Evolutionary conservation across 2,113 vertebrate species (phyloP).

Genomic region (Triplophysa rosa): DNA sequence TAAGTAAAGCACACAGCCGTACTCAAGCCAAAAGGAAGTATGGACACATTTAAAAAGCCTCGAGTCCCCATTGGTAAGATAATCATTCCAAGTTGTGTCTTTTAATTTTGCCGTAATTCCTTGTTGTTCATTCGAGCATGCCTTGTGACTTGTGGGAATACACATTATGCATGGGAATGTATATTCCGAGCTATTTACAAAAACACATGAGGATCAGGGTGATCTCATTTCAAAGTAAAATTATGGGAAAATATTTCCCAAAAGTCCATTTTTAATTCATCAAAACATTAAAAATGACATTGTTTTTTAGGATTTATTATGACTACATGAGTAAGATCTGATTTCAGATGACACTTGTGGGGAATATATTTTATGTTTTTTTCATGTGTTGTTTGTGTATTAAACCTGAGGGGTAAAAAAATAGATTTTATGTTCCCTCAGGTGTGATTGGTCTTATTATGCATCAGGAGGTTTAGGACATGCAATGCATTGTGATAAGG

Average conservation of each 20-base stretch:
- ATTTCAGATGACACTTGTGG: no score
- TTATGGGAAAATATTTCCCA: no score
- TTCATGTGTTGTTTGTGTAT: not conserved
- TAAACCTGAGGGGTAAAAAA: not conserved
- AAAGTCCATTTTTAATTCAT: not conserved
- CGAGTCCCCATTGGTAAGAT: not conserved
- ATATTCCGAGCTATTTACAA: not conserved
- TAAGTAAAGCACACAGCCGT: slow-evolving; percentile 22
- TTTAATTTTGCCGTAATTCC: not conserved
- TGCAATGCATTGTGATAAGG: slow-evolving; percentile 41
- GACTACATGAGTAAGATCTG: no score
- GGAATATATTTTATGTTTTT: no score
- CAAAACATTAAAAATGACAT: not conserved
- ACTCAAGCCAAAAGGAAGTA: not conserved
- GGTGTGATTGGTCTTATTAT: slow-evolving; percentile 14
- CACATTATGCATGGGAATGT: not conserved
- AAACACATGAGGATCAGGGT: not conserved
- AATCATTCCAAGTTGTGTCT: not conserved
- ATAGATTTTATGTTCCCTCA: not conserved
- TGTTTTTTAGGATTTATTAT: not conserved
- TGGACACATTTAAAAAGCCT: not conserved
- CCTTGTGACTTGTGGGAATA: not conserved
- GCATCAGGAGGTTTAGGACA: not conserved
- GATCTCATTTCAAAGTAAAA: not conserved
- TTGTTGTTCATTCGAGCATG: not conserved